A percentile compares a stretch with the other conserved stretches of the same genome.
Conservation (phyloP, 2,113 vertebrate genomes). For the Planiliza haematocheilus region DNA sequence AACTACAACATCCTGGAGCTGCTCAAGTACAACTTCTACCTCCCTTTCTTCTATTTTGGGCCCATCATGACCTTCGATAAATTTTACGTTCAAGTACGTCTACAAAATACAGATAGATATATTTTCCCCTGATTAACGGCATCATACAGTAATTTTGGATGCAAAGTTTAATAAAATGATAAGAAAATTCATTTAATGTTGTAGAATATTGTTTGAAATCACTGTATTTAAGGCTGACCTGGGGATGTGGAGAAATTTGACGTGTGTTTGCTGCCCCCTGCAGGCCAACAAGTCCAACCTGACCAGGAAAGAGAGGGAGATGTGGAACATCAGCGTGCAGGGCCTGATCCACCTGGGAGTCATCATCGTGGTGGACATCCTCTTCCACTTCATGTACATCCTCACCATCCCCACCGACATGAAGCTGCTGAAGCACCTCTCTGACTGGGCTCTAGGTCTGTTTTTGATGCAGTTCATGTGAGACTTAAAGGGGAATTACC, state of each 20-base stretch:
- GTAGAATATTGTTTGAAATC: no score
- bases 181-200: no score
- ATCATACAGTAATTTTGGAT: no score
- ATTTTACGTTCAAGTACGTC: conserved; percentile 90
- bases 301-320: conserved; percentile 86
- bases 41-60: conserved; percentile 98
- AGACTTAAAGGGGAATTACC: no score
- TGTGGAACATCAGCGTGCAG: conserved; percentile 88
- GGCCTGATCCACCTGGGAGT: conserved; percentile 83
- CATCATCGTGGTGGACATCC: conserved; percentile 86
- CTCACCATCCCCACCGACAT: conserved; percentile 91
- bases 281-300: conserved; percentile 87
- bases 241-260: no score
- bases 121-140: no score
- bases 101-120: no score
- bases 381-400: conserved; percentile 98
- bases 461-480: neutral
- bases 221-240: no score
- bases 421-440: conserved; percentile 88
- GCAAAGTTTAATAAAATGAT: no score
- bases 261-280: conserved; percentile 31
- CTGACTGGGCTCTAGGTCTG: conserved; percentile 93
- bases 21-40: conserved; percentile 99
- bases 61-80: conserved; percentile 96
- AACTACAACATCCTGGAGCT: conserved; percentile 92